These are phyloP conservation scores for Chloroclysta siterata DNA, from an alignment of 2,888 invertebrate species.

Conservation along the genomic window DNA sequence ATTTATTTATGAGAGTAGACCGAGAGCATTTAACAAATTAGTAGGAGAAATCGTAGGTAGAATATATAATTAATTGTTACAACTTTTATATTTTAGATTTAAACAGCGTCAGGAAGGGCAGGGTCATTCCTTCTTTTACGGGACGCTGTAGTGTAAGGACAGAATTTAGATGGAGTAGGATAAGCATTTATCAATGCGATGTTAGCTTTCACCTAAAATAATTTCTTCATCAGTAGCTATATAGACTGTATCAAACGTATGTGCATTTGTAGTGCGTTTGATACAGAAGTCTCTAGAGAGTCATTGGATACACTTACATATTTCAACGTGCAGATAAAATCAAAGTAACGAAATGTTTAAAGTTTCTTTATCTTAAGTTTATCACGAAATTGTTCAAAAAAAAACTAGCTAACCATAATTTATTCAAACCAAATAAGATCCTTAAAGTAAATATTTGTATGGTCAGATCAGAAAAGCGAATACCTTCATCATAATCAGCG, in stretches of 20 bases:
- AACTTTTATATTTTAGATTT: too few species aligned
- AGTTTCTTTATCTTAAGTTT: too few species aligned
- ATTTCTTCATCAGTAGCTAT: too few species aligned
- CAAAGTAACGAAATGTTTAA: not conserved
- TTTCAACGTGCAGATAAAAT: not conserved
- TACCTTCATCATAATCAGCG: constrained; percentile 32
- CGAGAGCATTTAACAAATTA: constrained; percentile 39
- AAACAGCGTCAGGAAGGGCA: too few species aligned
- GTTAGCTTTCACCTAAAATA: too few species aligned
- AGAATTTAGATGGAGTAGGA: too few species aligned
- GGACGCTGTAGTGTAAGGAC: too few species aligned
- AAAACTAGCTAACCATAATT: not conserved
- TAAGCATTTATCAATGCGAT: too few species aligned
- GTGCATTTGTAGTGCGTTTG: too few species aligned
- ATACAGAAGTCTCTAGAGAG: constrained; percentile 46
- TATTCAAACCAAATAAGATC: constrained; percentile 6
- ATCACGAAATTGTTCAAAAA: not conserved
- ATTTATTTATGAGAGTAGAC: constrained; percentile 39
- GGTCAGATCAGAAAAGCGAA: constrained; percentile 14
- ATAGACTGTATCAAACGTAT: too few species aligned
- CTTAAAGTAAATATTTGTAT: constrained; percentile 15
- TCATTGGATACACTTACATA: constrained; percentile 19
- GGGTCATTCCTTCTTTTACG: too few species aligned
- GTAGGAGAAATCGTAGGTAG: constrained; percentile 39
- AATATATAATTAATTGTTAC: constrained; percentile 13